Conservation (phyloP, 2,113 vertebrate species). For the Thermophis baileyi region DNA sequence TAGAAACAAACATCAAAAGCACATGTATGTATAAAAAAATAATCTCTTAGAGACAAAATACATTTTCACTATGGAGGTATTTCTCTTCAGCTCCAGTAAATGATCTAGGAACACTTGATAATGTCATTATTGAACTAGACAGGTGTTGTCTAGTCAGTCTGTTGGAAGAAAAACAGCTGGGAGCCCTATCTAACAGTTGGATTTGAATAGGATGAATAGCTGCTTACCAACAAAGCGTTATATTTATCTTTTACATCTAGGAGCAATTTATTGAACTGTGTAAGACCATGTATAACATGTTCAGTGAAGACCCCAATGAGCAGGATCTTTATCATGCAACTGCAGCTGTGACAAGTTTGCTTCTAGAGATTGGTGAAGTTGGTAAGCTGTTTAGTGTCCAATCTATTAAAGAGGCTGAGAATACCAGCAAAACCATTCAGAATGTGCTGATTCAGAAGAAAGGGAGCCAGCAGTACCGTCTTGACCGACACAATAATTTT, state of each 20-base stretch:
- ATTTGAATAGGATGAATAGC: background rate
- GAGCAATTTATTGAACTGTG: constrained; percentile 97
- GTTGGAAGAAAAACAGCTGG: background rate
- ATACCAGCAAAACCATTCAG: constrained; percentile 37
- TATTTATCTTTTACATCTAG: constrained; percentile 57
- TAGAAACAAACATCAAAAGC: background rate
- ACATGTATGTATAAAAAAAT: background rate
- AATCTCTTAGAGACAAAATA: background rate
- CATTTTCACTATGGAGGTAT: background rate
- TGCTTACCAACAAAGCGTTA: background rate
- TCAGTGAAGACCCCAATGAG: constrained; percentile 89
- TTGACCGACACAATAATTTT: constrained; percentile 55
- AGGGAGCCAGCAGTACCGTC: constrained; percentile 50
- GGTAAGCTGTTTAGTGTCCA: constrained; percentile 84
- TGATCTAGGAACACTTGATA: background rate
- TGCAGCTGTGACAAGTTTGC: constrained; percentile 91
- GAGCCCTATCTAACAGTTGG: background rate
- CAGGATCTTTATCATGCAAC: constrained; percentile 97
- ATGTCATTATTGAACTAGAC: background rate
- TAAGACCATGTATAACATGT: constrained; percentile 97
- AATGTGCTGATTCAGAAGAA: constrained; percentile 64
- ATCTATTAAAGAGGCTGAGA: constrained; percentile 42
- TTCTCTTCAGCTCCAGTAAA: background rate
- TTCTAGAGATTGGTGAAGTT: constrained; percentile 96
- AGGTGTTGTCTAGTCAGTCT: background rate